phyloP scores from a whole-genome alignment of 2,113 vertebrate species.

The Gadus chalcogrammus region DNA sequence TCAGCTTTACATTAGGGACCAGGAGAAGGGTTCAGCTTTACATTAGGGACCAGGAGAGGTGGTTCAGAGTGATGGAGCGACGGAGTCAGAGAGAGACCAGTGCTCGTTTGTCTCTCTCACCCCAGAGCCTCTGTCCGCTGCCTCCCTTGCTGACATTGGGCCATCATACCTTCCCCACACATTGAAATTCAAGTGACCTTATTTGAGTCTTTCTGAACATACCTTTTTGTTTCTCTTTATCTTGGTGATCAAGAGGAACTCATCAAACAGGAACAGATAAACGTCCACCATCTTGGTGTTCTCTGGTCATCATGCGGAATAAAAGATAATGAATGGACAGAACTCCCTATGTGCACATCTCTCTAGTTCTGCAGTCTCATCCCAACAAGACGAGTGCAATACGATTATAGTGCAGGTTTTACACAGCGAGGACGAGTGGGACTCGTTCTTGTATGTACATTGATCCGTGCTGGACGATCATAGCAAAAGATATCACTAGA shows the following conservation, averaged over 20 bases:
- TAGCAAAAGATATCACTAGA: not conserved
- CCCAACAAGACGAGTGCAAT: no score
- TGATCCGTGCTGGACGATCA: not conserved
- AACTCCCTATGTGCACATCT: not conserved
- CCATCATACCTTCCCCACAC: constrained; percentile 95
- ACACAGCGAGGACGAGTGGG: no score
- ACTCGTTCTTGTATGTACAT: no score
- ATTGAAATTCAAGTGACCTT: constrained; percentile 26
- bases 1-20: no score
- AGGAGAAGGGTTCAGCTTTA: no score
- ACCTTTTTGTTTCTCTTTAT: constrained; percentile 87
- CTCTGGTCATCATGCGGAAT: constrained; percentile 63
- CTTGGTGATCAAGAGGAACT: constrained; percentile 90
- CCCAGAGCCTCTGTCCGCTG: constrained; percentile 83
- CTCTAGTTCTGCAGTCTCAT: no score
- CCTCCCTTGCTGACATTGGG: constrained; percentile 87
- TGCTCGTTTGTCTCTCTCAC: constrained; percentile 82
- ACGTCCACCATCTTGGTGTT: constrained; percentile 81
- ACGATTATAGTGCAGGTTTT: no score
- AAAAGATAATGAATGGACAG: not conserved
- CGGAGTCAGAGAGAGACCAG: not conserved
- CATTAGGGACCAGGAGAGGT: no score
- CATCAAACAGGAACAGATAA: constrained; percentile 87
- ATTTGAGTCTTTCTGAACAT: not conserved
- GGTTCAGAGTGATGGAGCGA: not conserved